Evolutionary conservation across 2,888 invertebrate species (phyloP).

Genomic region (Melanophora roralis): DNA sequence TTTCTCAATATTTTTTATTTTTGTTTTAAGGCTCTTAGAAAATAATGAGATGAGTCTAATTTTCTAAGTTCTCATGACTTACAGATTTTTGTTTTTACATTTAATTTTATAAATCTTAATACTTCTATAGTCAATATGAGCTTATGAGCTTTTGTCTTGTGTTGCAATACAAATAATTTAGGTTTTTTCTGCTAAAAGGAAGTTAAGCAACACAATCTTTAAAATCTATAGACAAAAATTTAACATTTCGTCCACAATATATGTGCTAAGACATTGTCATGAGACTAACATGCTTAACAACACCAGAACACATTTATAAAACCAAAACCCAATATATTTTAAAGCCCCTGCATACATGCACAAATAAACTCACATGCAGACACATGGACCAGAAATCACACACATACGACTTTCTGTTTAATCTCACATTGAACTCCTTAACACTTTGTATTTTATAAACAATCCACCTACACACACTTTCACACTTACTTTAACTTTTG

Average conservation of each 20-base stretch:
- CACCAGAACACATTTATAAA: background rate
- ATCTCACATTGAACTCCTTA: conserved; percentile 4
- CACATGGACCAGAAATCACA: conserved; percentile 10
- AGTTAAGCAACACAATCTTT: background rate
- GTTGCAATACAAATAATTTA: conserved; percentile 40
- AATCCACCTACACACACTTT: background rate
- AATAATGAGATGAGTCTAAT: background rate
- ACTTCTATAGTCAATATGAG: conserved; percentile 32
- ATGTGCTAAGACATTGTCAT: conserved; percentile 50
- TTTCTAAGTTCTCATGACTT: no score
- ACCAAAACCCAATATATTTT: background rate
- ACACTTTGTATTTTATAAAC: background rate
- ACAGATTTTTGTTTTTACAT: no score
- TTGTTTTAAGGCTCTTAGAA: background rate
- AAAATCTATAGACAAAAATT: conserved; percentile 42
- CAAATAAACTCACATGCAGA: background rate
- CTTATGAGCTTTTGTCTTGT: conserved; percentile 32
- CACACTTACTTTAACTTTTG: no score
- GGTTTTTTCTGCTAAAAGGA: background rate
- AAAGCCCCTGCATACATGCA: background rate
- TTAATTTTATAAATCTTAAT: conserved; percentile 26
- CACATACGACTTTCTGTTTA: background rate
- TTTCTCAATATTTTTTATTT: background rate
- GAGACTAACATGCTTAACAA: background rate
- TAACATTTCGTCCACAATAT: conserved; percentile 59